A percentile compares a stretch with the other conserved stretches of the same genome.
phyloP scores from a whole-genome alignment of 2,113 vertebrate species.

The Mormyrus lacerda region DNA sequence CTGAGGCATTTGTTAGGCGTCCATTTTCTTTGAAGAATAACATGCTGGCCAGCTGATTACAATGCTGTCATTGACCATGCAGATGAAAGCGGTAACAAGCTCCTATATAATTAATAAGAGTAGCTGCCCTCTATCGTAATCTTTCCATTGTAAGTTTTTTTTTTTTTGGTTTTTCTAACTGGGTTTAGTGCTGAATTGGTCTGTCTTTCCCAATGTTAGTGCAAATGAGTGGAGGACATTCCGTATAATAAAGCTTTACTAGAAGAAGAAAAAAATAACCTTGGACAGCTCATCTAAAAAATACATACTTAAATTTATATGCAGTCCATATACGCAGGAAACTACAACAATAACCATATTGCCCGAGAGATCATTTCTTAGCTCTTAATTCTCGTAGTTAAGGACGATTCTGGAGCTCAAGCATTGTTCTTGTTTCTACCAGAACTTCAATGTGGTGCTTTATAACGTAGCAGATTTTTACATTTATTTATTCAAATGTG shows the following conservation, averaged over 20 bases:
- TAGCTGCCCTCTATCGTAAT: background rate
- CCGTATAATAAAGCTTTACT: background rate
- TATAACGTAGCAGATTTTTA: background rate
- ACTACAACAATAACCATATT: background rate
- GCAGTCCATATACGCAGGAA: background rate
- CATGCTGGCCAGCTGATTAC: background rate
- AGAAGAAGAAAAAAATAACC: background rate
- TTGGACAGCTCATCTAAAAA: background rate
- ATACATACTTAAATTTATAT: background rate
- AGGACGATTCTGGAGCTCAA: background rate
- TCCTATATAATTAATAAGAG: background rate
- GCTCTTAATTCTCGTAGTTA: background rate
- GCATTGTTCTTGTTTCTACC: background rate
- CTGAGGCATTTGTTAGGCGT: background rate
- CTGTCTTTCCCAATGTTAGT: background rate
- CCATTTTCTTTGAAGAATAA: background rate
- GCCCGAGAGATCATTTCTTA: too few relatives aligned
- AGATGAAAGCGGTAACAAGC: background rate
- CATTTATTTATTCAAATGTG: background rate
- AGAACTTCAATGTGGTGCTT: background rate
- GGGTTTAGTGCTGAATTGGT: background rate
- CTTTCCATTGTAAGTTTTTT: background rate
- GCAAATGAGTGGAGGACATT: background rate
- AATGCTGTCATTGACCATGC: background rate
- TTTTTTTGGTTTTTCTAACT: background rate